A percentile compares a stretch with the other conserved stretches of the same genome.
These are phyloP conservation scores for Periplaneta americana DNA, from an alignment of 1,140 invertebrate species.

Conservation along the genomic window DNA sequence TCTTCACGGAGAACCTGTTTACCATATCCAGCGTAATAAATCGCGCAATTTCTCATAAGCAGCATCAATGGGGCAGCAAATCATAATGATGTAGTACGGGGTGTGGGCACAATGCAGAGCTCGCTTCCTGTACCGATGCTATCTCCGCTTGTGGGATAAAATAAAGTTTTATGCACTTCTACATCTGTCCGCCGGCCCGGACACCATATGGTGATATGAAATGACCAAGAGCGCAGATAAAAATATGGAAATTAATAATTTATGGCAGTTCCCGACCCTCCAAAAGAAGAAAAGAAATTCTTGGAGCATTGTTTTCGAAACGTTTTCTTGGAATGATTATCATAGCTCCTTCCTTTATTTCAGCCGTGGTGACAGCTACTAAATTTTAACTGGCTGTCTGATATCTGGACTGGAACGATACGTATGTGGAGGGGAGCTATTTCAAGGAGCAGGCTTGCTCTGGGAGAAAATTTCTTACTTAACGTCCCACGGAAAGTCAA, in stretches of 20 bases:
- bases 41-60: background rate
- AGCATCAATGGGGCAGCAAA: background rate
- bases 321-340: background rate
- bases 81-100: background rate
- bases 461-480: no score
- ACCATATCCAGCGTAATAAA: background rate
- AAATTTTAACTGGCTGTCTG: background rate
- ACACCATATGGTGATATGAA: background rate
- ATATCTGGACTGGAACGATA: background rate
- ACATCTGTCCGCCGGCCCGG: background rate
- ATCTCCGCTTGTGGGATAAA: background rate
- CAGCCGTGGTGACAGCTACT: background rate
- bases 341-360: background rate
- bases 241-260: background rate
- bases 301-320: background rate
- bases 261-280: no score
- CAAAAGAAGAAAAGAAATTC: no score
- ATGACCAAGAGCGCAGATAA: background rate
- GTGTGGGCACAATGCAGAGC: background rate
- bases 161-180: background rate
- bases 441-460: no score
- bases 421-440: background rate
- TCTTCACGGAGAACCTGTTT: background rate
- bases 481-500: no score
- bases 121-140: background rate